Evolutionary conservation across 2,113 vertebrate species (phyloP).

Genomic region (Condylura cristata): DNA sequence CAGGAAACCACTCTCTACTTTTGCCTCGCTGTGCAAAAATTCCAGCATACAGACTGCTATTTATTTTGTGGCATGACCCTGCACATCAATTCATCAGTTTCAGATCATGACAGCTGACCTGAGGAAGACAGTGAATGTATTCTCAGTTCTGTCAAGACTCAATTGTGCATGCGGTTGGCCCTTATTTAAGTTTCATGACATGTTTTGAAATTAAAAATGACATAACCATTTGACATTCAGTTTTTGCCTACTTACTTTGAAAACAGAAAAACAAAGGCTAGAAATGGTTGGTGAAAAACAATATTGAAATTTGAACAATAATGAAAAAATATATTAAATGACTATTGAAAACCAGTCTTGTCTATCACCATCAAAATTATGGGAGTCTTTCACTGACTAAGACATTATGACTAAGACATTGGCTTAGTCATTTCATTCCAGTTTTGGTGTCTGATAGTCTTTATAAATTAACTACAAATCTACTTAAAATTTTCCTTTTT

Average conservation of each 20-base stretch:
- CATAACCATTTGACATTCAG: not conserved
- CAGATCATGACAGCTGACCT: not conserved
- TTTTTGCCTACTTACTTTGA: slow-evolving; percentile 28
- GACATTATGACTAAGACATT: no score
- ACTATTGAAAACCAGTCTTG: not conserved
- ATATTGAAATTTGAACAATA: not conserved
- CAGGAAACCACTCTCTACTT: not conserved
- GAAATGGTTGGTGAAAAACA: not conserved
- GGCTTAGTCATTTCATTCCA: not conserved
- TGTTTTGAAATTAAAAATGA: not conserved
- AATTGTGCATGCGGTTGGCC: not conserved
- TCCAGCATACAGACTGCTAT: not conserved
- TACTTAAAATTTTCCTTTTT: not conserved
- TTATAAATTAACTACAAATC: not conserved
- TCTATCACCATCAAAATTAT: not conserved
- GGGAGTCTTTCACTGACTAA: not conserved
- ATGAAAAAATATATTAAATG: not conserved
- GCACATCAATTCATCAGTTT: not conserved
- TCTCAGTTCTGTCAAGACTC: not conserved
- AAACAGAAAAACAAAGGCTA: not conserved
- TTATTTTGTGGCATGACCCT: not conserved
- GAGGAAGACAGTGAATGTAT: not conserved
- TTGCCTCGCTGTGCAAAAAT: not conserved
- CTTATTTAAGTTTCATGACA: not conserved
- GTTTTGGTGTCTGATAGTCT: not conserved